These are phyloP conservation scores for Epistrophella euchroma DNA, from an alignment of 2,888 invertebrate genomes.

Conservation along the genomic window DNA sequence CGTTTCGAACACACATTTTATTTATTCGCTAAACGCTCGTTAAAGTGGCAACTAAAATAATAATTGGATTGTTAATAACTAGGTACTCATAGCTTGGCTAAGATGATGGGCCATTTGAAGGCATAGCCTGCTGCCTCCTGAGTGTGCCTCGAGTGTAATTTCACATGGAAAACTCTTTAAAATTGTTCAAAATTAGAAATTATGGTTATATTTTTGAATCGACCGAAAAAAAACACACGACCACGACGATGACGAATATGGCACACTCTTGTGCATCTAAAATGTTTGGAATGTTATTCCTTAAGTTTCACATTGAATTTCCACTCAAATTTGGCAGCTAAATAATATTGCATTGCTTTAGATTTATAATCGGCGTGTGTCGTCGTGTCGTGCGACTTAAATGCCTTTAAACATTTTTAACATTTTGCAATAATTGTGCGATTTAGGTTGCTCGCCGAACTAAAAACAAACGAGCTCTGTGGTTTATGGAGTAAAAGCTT, in stretches of 20 bases:
- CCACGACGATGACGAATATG: not conserved
- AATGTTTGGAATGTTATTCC: constrained; percentile 17
- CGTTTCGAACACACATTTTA: not conserved
- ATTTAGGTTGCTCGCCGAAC: not conserved
- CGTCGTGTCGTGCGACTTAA: not conserved
- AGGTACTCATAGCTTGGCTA: not conserved
- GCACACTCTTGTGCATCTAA: constrained; percentile 1
- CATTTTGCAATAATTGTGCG: constrained; percentile 1
- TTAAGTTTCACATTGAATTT: constrained; percentile 23
- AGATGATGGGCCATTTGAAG: not conserved
- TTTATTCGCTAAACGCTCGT: constrained; percentile 19
- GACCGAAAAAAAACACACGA: not conserved
- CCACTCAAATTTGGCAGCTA: constrained; percentile 15
- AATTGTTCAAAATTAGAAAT: constrained; percentile 14
- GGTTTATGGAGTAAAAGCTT: not conserved
- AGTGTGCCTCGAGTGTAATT: not conserved
- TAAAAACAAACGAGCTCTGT: not conserved
- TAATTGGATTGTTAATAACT: constrained; percentile 18
- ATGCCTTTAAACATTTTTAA: not conserved
- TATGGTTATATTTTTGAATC: not conserved
- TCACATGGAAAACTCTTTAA: not conserved
- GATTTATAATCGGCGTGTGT: constrained; percentile 1
- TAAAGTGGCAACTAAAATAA: constrained; percentile 26
- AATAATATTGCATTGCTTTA: not conserved
- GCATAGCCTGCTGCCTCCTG: not conserved